Evolutionary conservation across 2,113 vertebrate genomes (phyloP).

Genomic region (Dicentrarchus labrax): DNA sequence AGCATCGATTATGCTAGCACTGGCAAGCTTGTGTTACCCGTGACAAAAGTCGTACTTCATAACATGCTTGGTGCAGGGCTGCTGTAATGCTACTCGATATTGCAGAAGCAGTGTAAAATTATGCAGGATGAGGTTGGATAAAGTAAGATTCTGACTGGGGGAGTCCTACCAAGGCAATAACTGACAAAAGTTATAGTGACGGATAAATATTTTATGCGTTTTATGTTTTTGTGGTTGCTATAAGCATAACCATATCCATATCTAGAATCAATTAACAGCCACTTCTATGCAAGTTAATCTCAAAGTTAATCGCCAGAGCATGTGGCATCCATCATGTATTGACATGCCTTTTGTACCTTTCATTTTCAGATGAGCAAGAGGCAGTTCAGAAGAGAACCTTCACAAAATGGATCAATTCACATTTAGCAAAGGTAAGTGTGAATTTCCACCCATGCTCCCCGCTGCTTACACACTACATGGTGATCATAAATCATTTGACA

Average conservation of each 20-base stretch:
- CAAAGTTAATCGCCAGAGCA: background rate
- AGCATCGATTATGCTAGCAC: background rate
- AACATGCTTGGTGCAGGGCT: slow-evolving; percentile 28
- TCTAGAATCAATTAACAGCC: slow-evolving; percentile 2
- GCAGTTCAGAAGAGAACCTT: slow-evolving; percentile 98
- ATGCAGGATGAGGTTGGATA: background rate
- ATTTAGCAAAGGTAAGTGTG: slow-evolving; percentile 94
- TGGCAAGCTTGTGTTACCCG: background rate
- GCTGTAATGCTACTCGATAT: slow-evolving; percentile 22
- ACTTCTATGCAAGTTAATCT: background rate
- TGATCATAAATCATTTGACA: background rate
- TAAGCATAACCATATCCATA: background rate
- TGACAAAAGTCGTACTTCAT: background rate
- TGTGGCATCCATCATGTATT: slow-evolving; percentile 23
- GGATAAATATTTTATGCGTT: slow-evolving; percentile 36
- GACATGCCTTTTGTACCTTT: slow-evolving; percentile 36
- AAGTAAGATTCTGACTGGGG: background rate
- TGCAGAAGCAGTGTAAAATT: background rate
- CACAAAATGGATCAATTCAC: slow-evolving; percentile 99
- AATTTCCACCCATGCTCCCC: background rate
- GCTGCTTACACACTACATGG: background rate
- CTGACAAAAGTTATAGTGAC: background rate
- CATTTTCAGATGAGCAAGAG: slow-evolving; percentile 94
- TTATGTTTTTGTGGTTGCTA: slow-evolving; percentile 16
- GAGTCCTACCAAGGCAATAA: slow-evolving; percentile 3